These are phyloP conservation scores for Meiosimyza decipiens DNA, from an alignment of 2,888 invertebrate genomes.

Conservation along the genomic window DNA sequence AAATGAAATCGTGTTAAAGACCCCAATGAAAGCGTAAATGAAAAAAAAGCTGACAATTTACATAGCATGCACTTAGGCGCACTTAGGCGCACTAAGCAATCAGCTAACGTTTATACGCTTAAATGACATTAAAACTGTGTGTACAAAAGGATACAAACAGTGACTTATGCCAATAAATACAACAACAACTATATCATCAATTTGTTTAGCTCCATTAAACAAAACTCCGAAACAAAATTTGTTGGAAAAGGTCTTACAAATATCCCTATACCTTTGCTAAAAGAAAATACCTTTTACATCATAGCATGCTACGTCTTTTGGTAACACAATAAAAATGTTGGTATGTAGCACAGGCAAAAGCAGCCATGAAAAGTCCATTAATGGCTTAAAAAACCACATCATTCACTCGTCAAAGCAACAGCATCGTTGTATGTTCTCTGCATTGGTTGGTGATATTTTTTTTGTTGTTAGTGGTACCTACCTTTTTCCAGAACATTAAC, in stretches of 20 bases:
- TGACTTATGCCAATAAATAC: background rate
- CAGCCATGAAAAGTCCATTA: conserved; percentile 59
- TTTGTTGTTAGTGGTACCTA: conserved; percentile 32
- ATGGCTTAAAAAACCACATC: conserved; percentile 40
- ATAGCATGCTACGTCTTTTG: background rate
- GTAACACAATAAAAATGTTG: background rate
- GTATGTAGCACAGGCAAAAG: background rate
- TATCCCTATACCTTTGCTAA: too few species aligned
- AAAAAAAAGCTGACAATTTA: background rate
- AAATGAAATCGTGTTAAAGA: conserved; percentile 3
- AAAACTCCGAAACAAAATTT: background rate
- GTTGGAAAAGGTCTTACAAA: conserved; percentile 49
- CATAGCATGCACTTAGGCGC: background rate
- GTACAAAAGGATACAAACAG: too few species aligned
- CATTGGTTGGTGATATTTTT: background rate
- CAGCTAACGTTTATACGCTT: background rate
- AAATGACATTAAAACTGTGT: background rate
- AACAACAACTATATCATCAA: background rate
- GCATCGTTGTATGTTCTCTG: background rate
- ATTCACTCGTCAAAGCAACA: background rate
- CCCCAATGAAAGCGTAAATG: background rate
- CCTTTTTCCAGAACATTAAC: conserved; percentile 62
- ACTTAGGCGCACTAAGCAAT: background rate
- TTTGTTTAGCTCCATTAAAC: conserved; percentile 16
- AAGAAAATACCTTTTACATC: too few species aligned